Percentiles rank a stretch among this genome's conserved stretches.
Evolutionary conservation across 2,888 invertebrate species (phyloP).

Genomic region (Amblyteles armatorius): DNA sequence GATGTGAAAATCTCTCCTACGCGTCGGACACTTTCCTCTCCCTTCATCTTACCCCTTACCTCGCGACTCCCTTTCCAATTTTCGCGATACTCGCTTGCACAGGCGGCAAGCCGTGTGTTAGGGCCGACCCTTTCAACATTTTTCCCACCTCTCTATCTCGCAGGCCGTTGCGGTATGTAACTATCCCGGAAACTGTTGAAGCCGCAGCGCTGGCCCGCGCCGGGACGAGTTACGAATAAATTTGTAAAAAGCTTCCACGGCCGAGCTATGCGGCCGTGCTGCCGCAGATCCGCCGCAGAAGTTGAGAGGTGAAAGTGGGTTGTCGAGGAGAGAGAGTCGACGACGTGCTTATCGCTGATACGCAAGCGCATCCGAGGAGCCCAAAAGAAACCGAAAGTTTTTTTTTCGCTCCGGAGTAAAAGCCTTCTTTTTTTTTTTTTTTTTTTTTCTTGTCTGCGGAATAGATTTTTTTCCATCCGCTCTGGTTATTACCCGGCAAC

Average conservation of each 20-base stretch:
- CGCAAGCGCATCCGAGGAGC: neutral
- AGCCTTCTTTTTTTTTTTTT: neutral
- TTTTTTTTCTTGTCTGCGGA: neutral
- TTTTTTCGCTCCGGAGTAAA: neutral
- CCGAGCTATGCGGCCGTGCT: slow-evolving; percentile 12
- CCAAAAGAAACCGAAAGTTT: slow-evolving; percentile 2
- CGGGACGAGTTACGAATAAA: slow-evolving; percentile 71
- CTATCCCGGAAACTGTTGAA: slow-evolving; percentile 61
- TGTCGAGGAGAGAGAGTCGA: neutral
- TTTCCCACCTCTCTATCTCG: slow-evolving; percentile 46
- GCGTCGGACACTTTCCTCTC: slow-evolving; percentile 7
- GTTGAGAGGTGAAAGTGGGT: neutral
- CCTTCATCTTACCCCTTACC: slow-evolving; percentile 24
- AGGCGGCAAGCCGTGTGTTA: slow-evolving; percentile 7
- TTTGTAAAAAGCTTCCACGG: slow-evolving; percentile 70
- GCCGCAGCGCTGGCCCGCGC: slow-evolving; percentile 34
- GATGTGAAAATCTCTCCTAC: too few relatives aligned
- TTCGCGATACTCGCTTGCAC: slow-evolving; percentile 60
- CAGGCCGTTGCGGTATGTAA: slow-evolving; percentile 35
- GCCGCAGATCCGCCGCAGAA: slow-evolving; percentile 4
- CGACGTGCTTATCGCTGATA: slow-evolving; percentile 7
- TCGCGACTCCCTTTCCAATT: slow-evolving; percentile 55
- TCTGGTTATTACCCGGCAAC: slow-evolving; percentile 5
- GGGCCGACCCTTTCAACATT: slow-evolving; percentile 55
- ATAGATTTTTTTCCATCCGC: neutral